A percentile compares a stretch with the other conserved stretches of the same genome.
These are phyloP conservation scores for Leptodactylus fuscus DNA, from an alignment of 2,113 vertebrate species.

Conservation along the genomic window DNA sequence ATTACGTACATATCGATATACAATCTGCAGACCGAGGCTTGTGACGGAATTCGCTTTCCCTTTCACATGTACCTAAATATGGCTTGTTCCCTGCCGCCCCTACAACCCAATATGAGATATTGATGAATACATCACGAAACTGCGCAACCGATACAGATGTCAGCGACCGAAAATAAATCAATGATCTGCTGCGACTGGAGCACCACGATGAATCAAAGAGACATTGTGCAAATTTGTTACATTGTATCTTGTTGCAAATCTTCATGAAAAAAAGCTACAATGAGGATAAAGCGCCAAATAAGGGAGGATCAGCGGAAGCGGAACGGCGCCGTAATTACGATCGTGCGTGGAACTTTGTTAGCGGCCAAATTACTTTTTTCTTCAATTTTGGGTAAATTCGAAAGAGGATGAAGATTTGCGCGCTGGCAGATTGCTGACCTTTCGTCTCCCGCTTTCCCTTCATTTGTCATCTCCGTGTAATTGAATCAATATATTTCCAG, in stretches of 20 bases:
- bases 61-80: too few species aligned
- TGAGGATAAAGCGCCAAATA: too few species aligned
- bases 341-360: constrained; percentile 78
- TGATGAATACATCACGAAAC: too few species aligned
- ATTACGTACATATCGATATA: too few species aligned
- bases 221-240: not conserved
- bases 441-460: constrained; percentile 88
- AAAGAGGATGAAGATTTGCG: constrained; percentile 99
- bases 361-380: constrained; percentile 92
- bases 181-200: too few species aligned
- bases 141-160: too few species aligned
- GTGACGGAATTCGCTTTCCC: too few species aligned
- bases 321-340: constrained; percentile 68
- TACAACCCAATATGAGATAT: too few species aligned
- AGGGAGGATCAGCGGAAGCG: too few species aligned
- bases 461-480: constrained; percentile 98
- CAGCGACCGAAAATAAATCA: too few species aligned
- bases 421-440: constrained; percentile 99
- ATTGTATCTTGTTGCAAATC: not conserved
- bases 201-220: not conserved
- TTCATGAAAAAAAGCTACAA: constrained; percentile 11
- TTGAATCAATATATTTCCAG: constrained; percentile 99
- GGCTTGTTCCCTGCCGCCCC: too few species aligned
- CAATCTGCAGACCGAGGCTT: too few species aligned
- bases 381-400: constrained; percentile 80